Percentiles rank a stretch among this genome's conserved stretches.
Evolutionary conservation across 1,140 invertebrate genomes (phyloP).

Genomic region (Drosophila melanica): DNA sequence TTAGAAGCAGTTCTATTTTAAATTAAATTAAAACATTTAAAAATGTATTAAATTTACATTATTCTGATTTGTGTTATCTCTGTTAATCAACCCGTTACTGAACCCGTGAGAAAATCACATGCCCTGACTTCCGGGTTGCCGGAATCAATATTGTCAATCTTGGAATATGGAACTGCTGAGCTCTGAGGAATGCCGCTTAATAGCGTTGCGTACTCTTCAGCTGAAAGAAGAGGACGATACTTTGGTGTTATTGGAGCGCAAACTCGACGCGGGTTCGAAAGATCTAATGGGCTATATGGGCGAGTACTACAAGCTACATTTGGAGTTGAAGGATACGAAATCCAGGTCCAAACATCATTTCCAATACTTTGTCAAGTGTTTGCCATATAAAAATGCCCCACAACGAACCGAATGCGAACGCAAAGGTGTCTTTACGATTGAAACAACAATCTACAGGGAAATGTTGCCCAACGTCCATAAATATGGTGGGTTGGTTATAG

Average conservation of each 20-base stretch:
- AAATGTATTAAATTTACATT: too few species aligned
- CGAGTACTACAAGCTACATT: constrained; percentile 69
- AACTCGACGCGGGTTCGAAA: constrained; percentile 44
- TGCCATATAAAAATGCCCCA: constrained; percentile 59
- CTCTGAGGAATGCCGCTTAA: constrained; percentile 48
- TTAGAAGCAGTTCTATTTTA: too few species aligned
- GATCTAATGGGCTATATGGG: constrained; percentile 76
- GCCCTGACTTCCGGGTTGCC: too few species aligned
- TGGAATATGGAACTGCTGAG: constrained; percentile 52
- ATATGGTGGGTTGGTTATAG: too few species aligned
- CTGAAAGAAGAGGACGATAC: constrained; percentile 24
- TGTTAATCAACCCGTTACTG: too few species aligned
- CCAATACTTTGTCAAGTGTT: constrained; percentile 69
- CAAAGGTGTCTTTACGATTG: constrained; percentile 73
- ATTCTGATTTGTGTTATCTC: too few species aligned
- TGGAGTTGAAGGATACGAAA: constrained; percentile 21
- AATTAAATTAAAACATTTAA: too few species aligned
- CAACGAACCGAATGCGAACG: constrained; percentile 68
- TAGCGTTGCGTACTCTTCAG: constrained; percentile 49
- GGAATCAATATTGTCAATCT: too few species aligned
- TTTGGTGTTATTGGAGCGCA: constrained; percentile 31
- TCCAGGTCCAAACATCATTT: constrained; percentile 21
- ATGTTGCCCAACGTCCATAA: constrained; percentile 67
- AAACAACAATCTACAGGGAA: constrained; percentile 50
- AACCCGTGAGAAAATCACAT: too few species aligned